Evolutionary conservation across 2,113 vertebrate genomes (phyloP), one percentile per base, ranked within the genome.

Genomic region (Hemicordylus capensis): DNA sequence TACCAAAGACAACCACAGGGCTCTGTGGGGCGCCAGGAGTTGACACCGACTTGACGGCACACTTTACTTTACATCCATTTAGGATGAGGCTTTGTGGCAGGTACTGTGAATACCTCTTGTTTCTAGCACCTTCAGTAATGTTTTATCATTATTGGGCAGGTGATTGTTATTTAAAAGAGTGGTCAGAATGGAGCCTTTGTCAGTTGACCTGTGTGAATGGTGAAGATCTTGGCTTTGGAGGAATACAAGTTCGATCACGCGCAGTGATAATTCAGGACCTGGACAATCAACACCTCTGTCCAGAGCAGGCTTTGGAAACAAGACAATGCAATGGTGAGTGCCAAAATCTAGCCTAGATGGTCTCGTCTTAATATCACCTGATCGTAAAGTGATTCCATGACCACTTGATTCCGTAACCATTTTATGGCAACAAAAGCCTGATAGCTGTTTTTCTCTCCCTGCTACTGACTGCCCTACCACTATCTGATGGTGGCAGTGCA

Each of bases 131-230:
- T 2, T 75, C 85, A 9, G 80, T 61, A 56, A 76, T 80, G 26
- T 74, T 85, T 19, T 31, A 58, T 80, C 86, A 88, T 79, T 79
- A 0, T 91, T 91, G 76, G 7, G 58, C 95, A 99, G 99, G 98
- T 44, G 99, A 99, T 85, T 99, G 99, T 92, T 99, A 99, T 88
- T 95, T 99, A 93, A 98, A 97, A 93, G 98, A 98, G 87, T 99
- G 99, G 99, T 98, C 98, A 2, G 96, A 98, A 28, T 99, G 99
- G 99, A 99, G 98, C 90, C 93, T 96, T 1, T 99, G 99, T 83
- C 97, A 99, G 84, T 95, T 97, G 84, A 97, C 97, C 90, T 99
- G 99, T 83, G 97, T 98, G 37, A 99, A 98, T 48, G 97, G 96
- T 1, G 97, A 98, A 56, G 97, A 97, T 59, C 95, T 99, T 0